phyloP scores from a whole-genome alignment of 1,140 invertebrate genomes.

The Proales similis region DNA sequence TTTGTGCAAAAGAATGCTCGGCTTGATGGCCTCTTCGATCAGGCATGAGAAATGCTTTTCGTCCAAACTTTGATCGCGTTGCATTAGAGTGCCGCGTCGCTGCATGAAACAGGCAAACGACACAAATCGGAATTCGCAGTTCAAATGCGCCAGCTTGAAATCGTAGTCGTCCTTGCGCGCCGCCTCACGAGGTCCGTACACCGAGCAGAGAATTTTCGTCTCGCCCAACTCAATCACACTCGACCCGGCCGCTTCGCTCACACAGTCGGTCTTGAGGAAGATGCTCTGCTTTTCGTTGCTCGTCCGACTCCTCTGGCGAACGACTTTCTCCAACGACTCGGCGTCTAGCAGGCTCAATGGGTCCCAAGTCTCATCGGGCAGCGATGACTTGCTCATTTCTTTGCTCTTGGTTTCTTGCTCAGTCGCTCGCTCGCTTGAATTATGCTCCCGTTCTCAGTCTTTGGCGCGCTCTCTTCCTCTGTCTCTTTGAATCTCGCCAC shows the following conservation, averaged over 20 bases:
- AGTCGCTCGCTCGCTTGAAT: too few species aligned
- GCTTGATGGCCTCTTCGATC: constrained; percentile 33
- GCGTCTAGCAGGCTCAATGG: constrained; percentile 14
- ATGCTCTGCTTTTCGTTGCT: constrained; percentile 9
- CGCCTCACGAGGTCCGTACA: constrained; percentile 32
- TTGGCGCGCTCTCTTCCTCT: too few species aligned
- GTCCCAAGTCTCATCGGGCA: constrained; percentile 32
- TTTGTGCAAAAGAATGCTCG: constrained; percentile 33
- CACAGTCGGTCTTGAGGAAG: constrained; percentile 35
- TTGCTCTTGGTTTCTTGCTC: too few species aligned
- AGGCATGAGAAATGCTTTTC: constrained; percentile 21
- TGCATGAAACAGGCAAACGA: constrained; percentile 35
- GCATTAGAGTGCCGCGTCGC: constrained; percentile 6
- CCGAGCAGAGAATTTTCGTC: constrained; percentile 20
- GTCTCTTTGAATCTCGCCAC: too few species aligned
- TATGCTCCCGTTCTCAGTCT: too few species aligned
- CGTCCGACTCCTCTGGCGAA: neutral
- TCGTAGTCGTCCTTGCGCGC: constrained; percentile 9
- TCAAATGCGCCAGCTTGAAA: constrained; percentile 4
- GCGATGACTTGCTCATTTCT: neutral
- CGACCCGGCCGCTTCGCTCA: constrained; percentile 34
- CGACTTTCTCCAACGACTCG: neutral
- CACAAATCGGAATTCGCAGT: constrained; percentile 18
- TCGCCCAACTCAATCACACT: constrained; percentile 26
- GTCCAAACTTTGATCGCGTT: constrained; percentile 25